These are phyloP conservation scores for Callopanchax toddi DNA, from an alignment of 2,113 vertebrate genomes.

Conservation along the genomic window DNA sequence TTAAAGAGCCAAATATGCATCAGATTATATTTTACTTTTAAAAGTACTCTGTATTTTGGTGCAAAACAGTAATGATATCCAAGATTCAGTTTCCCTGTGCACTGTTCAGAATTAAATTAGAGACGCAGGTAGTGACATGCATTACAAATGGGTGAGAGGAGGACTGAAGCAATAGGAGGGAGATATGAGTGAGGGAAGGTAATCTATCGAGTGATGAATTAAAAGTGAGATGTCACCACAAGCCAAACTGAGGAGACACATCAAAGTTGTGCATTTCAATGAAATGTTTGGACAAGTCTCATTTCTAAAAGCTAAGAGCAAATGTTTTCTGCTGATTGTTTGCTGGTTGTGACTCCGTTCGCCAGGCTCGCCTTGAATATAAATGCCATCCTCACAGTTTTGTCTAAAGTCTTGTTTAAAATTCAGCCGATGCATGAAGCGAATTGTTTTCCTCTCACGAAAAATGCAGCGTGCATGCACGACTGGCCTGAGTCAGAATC, in stretches of 20 bases:
- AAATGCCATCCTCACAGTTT: constrained; percentile 3
- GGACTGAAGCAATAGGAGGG: neutral
- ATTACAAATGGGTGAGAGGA: neutral
- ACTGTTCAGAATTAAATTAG: neutral
- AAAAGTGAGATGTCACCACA: constrained; percentile 1
- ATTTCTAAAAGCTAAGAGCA: neutral
- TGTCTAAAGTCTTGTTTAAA: constrained; percentile 14
- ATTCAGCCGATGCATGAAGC: constrained; percentile 4
- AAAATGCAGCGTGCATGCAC: constrained; percentile 12
- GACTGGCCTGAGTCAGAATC: constrained; percentile 29
- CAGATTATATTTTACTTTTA: neutral
- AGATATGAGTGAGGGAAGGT: neutral
- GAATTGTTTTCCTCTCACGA: constrained; percentile 9
- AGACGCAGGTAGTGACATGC: neutral
- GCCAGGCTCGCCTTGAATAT: neutral
- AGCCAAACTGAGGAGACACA: constrained; percentile 1
- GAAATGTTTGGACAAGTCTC: neutral
- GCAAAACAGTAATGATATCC: neutral
- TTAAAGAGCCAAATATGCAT: neutral
- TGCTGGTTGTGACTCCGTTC: neutral
- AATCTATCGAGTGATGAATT: neutral
- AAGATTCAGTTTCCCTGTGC: neutral
- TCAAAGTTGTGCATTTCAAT: neutral
- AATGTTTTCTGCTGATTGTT: neutral
- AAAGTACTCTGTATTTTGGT: too few relatives aligned